Percentiles rank a stretch among this genome's conserved stretches.
phyloP scores from a whole-genome alignment of 1,140 invertebrate genomes.

The Chymomyza costata region DNA sequence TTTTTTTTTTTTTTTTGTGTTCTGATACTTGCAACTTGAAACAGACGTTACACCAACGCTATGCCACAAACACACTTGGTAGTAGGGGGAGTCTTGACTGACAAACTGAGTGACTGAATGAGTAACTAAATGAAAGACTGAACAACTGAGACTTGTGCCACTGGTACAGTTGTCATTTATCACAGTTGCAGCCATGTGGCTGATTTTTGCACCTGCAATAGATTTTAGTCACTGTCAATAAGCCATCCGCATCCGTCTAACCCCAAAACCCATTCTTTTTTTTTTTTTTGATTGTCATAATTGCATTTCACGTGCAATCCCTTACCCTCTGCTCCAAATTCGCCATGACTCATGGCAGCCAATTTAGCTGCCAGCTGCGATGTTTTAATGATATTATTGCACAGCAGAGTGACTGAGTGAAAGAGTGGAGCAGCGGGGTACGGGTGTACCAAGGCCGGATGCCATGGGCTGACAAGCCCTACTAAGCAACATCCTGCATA shows the following conservation, averaged over 20 bases:
- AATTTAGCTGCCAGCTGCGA: slow-evolving; percentile 1
- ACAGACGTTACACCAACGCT: slow-evolving; percentile 19
- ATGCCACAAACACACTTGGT: neutral
- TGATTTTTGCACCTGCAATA: too few species aligned
- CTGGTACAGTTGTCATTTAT: too few species aligned
- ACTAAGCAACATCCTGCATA: slow-evolving; percentile 71
- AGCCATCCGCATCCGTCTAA: slow-evolving; percentile 60
- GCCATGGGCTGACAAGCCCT: too few species aligned
- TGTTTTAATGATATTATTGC: too few species aligned
- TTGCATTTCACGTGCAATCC: too few species aligned
- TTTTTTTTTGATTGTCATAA: slow-evolving; percentile 70
- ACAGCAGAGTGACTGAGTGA: neutral
- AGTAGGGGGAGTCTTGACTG: neutral
- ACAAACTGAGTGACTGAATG: neutral
- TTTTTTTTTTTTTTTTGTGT: too few species aligned
- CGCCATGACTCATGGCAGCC: slow-evolving; percentile 17
- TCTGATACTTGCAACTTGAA: slow-evolving; percentile 19
- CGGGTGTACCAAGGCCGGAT: neutral
- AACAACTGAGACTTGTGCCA: too few species aligned
- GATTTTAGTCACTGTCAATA: too few species aligned
- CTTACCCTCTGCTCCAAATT: too few species aligned
- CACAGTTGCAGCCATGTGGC: too few species aligned
- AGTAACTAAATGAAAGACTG: too few species aligned
- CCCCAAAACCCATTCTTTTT: too few species aligned
- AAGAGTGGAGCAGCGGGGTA: neutral